A percentile compares a stretch with the other conserved stretches of the same genome.
These are phyloP conservation scores for Chondrilla cf. caribensis DNA, from an alignment of 37 sponge, comb jelly and placozoan species.

Conservation along the genomic window DNA sequence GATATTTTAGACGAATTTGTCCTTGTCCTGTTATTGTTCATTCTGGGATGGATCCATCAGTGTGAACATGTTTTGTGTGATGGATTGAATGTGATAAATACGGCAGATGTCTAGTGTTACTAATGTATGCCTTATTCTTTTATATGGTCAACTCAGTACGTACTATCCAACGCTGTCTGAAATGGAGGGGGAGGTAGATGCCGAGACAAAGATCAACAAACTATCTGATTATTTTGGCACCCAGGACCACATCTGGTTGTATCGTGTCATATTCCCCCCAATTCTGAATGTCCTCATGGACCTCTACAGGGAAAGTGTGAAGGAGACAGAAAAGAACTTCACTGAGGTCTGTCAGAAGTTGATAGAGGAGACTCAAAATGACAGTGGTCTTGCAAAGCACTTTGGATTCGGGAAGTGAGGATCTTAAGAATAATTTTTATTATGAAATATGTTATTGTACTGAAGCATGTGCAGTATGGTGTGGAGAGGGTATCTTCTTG, in stretches of 20 bases:
- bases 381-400: neutral
- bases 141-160: too few species aligned
- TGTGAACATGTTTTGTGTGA: too few species aligned
- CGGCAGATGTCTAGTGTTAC: too few species aligned
- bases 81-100: too few species aligned
- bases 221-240: conserved; percentile 14
- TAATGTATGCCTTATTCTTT: too few species aligned
- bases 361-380: neutral
- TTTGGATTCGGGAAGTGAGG: conserved; percentile 17
- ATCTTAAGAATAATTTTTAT: too few species aligned
- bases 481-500: conserved; percentile 2
- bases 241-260: conserved; percentile 15
- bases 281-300: neutral
- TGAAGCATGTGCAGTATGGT: neutral
- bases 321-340: neutral
- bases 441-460: too few species aligned
- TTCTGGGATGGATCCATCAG: too few species aligned
- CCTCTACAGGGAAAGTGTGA: neutral
- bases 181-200: neutral
- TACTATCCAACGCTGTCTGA: neutral
- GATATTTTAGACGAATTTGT: too few species aligned
- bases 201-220: neutral
- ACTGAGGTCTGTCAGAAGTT: neutral
- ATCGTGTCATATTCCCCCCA: neutral
- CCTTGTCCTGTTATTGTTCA: too few species aligned